Percentiles rank a stretch among this genome's conserved stretches.
Conservation (phyloP, 1,140 invertebrate genomes). For the Chymomyza costata region DNA sequence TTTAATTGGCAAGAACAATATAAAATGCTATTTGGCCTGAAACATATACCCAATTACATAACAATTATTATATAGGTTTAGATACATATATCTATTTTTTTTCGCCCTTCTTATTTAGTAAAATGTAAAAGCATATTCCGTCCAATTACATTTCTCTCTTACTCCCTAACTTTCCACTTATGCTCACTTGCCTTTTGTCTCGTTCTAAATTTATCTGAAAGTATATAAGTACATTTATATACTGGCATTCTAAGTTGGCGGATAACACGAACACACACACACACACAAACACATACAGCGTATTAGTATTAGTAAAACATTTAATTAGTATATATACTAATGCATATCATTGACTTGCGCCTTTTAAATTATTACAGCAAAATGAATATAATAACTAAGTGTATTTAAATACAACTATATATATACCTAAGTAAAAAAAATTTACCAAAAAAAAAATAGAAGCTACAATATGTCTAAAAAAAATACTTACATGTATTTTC, state of each 20-base stretch:
- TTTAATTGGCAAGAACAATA: conserved; percentile 7
- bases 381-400: conserved; percentile 57
- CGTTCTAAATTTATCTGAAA: too few relatives aligned
- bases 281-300: conserved; percentile 9
- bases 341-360: conserved; percentile 75
- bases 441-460: conserved; percentile 27
- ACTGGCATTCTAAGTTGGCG: too few relatives aligned
- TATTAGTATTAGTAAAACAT: conserved; percentile 25
- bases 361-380: conserved; percentile 53
- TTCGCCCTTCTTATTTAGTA: conserved; percentile 57
- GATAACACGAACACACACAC: conserved; percentile 25
- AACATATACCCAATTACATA: too few relatives aligned
- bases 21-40: conserved; percentile 19
- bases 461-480: conserved; percentile 46
- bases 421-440: conserved; percentile 15
- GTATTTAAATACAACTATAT: not conserved
- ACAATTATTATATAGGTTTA: too few relatives aligned
- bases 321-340: conserved; percentile 61
- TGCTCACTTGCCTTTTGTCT: conserved; percentile 40
- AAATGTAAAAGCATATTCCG: conserved; percentile 69
- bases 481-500: conserved; percentile 74
- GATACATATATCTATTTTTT: too few relatives aligned
- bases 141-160: conserved; percentile 71
- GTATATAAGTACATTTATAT: too few relatives aligned
- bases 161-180: conserved; percentile 12